Evolutionary conservation across 1,140 invertebrate species (phyloP).

Genomic region (Drosophila pruinosa): DNA sequence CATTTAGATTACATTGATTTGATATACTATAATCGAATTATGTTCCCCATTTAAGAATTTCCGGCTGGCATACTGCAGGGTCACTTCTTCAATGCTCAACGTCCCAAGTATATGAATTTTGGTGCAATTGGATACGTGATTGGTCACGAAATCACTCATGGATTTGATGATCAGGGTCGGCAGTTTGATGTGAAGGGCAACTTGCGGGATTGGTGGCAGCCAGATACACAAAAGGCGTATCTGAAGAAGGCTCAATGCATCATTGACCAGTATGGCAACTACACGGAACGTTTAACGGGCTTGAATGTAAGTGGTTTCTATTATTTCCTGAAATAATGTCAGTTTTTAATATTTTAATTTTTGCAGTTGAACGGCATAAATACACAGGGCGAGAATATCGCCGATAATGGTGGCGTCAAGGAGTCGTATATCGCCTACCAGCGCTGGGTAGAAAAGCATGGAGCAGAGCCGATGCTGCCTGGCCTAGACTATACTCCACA

Average conservation of each 20-base stretch:
- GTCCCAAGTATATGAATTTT: slow-evolving; percentile 95
- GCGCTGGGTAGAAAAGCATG: slow-evolving; percentile 87
- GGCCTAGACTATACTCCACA: slow-evolving; percentile 87
- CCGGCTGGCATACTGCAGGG: slow-evolving; percentile 96
- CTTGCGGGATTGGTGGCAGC: slow-evolving; percentile 92
- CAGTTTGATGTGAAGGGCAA: slow-evolving; percentile 96
- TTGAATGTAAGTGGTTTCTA: slow-evolving; percentile 88
- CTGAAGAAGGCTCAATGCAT: slow-evolving; percentile 91
- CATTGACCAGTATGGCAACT: slow-evolving; percentile 94
- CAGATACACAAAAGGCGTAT: slow-evolving; percentile 89
- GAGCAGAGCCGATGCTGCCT: slow-evolving; percentile 86
- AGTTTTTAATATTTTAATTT: slow-evolving; percentile 1
- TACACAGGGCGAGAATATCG: slow-evolving; percentile 96
- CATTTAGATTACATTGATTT: too few species aligned
- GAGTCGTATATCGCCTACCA: slow-evolving; percentile 93
- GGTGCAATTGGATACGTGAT: slow-evolving; percentile 96
- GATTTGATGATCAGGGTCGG: slow-evolving; percentile 94
- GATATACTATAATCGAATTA: neutral
- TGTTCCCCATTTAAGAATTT: slow-evolving; percentile 86
- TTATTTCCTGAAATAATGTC: neutral
- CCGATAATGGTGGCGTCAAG: slow-evolving; percentile 95
- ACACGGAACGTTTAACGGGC: slow-evolving; percentile 87
- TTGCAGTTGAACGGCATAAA: slow-evolving; percentile 92
- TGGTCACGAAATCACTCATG: slow-evolving; percentile 97
- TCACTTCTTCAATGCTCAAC: slow-evolving; percentile 91